These are phyloP conservation scores for Carapus acus DNA, from an alignment of 2,797 vertebrate genomes.

Conservation along the genomic window DNA sequence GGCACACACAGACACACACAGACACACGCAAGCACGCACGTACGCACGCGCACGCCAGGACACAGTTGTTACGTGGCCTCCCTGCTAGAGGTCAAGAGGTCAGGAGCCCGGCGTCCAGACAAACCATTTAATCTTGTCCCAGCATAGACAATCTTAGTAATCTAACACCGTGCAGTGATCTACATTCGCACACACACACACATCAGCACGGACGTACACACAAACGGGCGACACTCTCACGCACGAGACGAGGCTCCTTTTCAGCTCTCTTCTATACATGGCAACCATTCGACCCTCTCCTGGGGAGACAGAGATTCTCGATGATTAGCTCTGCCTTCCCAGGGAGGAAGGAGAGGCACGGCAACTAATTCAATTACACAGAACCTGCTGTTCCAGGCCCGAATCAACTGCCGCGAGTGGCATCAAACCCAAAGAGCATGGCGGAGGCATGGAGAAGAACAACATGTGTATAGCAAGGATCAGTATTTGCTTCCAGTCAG, in stretches of 20 bases:
- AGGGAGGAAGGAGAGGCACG: conserved; percentile 5
- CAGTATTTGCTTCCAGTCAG: conserved; percentile 37
- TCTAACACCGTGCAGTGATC: conserved; percentile 49
- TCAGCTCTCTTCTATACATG: conserved; percentile 63
- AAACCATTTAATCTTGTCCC: conserved; percentile 50
- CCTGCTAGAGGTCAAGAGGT: conserved; percentile 45
- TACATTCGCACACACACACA: conserved; percentile 15
- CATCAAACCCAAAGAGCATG: conserved; percentile 33
- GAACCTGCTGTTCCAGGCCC: conserved; percentile 16
- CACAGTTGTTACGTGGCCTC: conserved; percentile 32
- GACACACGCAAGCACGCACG: conserved; percentile 6
- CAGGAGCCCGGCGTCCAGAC: conserved; percentile 48
- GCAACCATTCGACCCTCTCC: conserved; percentile 54
- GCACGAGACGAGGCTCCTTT: conserved; percentile 15
- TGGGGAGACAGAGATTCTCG: conserved; percentile 55
- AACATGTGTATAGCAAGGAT: conserved; percentile 46
- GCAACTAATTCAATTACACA: conserved; percentile 59
- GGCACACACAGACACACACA: neutral
- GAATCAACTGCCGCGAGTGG: conserved; percentile 53
- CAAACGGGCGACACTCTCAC: neutral
- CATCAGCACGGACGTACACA: neutral
- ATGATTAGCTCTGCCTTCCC: conserved; percentile 51
- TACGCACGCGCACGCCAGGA: conserved; percentile 13
- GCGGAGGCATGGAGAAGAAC: conserved; percentile 24
- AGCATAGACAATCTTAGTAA: conserved; percentile 55